These are phyloP conservation scores for Parus major DNA, from an alignment of 2,113 vertebrate genomes.

Conservation along the genomic window DNA sequence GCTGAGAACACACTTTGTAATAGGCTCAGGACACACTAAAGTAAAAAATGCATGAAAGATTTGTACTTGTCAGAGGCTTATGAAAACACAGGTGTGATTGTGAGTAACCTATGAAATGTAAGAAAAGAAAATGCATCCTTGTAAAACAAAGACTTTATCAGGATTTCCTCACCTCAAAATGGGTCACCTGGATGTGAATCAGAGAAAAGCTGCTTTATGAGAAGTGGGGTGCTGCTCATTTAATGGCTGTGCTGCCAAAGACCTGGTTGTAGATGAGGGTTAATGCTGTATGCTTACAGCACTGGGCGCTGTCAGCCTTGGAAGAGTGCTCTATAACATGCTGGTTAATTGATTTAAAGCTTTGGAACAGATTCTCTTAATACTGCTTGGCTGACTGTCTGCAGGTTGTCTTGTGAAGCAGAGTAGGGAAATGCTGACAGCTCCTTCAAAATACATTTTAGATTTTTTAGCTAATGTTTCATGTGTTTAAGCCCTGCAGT, in stretches of 20 bases:
- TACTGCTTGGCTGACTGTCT: background rate
- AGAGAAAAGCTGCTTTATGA: background rate
- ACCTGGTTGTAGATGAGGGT: background rate
- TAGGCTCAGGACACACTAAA: rapidly evolving
- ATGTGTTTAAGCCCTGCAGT: background rate
- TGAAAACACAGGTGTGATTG: background rate
- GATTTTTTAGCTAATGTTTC: background rate
- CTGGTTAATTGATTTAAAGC: background rate
- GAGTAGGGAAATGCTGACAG: background rate
- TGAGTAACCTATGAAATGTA: background rate
- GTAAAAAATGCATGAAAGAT: background rate
- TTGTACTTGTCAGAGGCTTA: background rate
- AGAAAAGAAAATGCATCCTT: background rate
- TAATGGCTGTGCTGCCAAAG: background rate
- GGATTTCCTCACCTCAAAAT: background rate
- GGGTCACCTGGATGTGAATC: background rate
- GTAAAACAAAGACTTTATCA: background rate
- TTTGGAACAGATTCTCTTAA: background rate
- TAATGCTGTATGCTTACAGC: background rate
- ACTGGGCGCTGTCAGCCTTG: background rate
- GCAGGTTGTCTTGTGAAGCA: background rate
- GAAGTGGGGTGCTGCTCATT: background rate
- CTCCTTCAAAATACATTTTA: background rate
- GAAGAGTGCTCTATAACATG: background rate
- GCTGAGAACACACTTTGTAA: background rate